A percentile compares a stretch with the other conserved stretches of the same genome.
Evolutionary conservation across 53 echinoderm and acorn worm genomes (phyloP).

Genomic region (Pentamera pediparva): DNA sequence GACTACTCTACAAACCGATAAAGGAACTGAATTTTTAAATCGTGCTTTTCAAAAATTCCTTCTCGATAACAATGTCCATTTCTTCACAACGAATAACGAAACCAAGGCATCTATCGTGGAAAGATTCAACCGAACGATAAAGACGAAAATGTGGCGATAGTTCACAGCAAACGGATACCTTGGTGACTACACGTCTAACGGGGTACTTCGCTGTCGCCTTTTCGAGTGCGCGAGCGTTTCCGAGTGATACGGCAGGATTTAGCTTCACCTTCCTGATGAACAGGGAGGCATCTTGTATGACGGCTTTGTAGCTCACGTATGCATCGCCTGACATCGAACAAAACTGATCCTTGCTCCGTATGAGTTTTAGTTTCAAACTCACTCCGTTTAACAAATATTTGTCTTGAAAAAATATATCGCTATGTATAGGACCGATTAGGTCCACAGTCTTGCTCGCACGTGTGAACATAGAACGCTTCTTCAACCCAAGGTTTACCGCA

Average conservation of each 20-base stretch:
- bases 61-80: constrained; percentile 11
- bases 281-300: constrained; percentile 54
- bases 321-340: constrained; percentile 53
- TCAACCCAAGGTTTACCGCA: neutral
- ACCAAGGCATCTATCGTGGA: constrained; percentile 42
- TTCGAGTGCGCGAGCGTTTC: constrained; percentile 53
- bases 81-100: constrained; percentile 46
- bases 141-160: constrained; percentile 35
- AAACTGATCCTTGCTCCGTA: constrained; percentile 33
- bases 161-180: constrained; percentile 22
- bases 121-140: constrained; percentile 37
- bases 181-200: constrained; percentile 18
- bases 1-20: constrained; percentile 2
- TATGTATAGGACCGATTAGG: constrained; percentile 8
- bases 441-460: constrained; percentile 34
- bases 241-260: constrained; percentile 47
- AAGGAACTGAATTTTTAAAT: constrained; percentile 46
- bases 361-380: constrained; percentile 1
- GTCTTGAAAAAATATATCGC: constrained; percentile 31
- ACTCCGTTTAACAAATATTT: constrained; percentile 1
- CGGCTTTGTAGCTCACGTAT: constrained; percentile 42
- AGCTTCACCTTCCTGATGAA: constrained; percentile 65
- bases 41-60: constrained; percentile 35
- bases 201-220: constrained; percentile 72
- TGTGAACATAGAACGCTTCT: neutral